A percentile compares a stretch with the other conserved stretches of the same genome.
These are phyloP conservation scores for Thinocorus orbignyianus DNA, from an alignment of 2,113 vertebrate species.

Conservation along the genomic window DNA sequence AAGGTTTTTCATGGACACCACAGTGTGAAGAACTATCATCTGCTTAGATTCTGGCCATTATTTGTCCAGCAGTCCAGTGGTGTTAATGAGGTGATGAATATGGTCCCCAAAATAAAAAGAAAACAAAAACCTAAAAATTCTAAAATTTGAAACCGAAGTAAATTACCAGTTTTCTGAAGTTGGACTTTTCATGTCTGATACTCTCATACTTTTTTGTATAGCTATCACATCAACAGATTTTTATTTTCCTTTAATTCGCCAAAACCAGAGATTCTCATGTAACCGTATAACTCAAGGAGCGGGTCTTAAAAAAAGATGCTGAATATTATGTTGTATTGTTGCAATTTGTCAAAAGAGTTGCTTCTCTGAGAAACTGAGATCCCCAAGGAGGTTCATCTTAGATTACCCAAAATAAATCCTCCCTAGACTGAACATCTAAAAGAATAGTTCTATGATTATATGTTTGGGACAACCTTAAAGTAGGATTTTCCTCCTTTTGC, in stretches of 20 bases:
- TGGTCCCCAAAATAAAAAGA: neutral
- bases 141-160: neutral
- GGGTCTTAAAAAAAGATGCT: neutral
- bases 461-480: neutral
- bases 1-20: neutral
- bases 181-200: neutral
- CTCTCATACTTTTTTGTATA: neutral
- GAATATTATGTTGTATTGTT: neutral
- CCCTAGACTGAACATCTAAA: neutral
- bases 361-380: neutral
- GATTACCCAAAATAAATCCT: slow-evolving; percentile 20
- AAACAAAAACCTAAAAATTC: neutral
- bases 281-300: neutral
- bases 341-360: neutral
- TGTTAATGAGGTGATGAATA: neutral
- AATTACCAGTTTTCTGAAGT: neutral
- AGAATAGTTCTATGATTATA: neutral
- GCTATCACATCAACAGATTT: neutral
- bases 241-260: neutral
- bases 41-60: neutral
- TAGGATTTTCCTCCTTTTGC: neutral
- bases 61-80: neutral
- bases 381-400: neutral
- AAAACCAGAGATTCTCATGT: neutral
- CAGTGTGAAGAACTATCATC: neutral